phyloP scores from a whole-genome alignment of 92 coral and sea anemone genomes.

The Phenganax marumi region DNA sequence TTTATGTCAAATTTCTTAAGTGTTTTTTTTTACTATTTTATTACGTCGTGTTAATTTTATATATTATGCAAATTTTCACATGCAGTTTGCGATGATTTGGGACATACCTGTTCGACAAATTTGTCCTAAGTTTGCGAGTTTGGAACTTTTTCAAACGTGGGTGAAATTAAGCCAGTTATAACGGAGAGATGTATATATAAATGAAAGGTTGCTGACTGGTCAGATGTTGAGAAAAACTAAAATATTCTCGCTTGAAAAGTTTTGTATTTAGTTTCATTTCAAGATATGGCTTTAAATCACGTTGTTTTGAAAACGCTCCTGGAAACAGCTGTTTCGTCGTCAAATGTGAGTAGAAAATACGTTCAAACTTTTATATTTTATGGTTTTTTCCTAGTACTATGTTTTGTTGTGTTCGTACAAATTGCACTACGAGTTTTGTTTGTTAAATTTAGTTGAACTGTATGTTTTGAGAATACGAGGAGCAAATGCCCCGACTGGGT shows the following conservation, averaged over 20 bases:
- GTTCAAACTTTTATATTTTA: neutral
- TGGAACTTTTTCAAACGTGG: neutral
- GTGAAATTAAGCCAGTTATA: neutral
- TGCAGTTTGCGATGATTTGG: slow-evolving; percentile 14
- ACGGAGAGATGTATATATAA: neutral
- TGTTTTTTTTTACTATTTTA: neutral
- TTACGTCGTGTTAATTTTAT: neutral
- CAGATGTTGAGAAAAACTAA: neutral
- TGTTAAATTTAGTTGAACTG: too few species aligned
- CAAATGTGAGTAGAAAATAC: slow-evolving; percentile 23
- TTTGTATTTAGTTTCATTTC: neutral
- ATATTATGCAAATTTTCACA: neutral
- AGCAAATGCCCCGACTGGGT: too few species aligned
- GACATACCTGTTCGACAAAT: slow-evolving; percentile 24
- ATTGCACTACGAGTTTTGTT: too few species aligned
- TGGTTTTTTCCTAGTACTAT: neutral
- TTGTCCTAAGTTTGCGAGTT: neutral
- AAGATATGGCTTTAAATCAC: neutral
- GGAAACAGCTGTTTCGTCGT: slow-evolving; percentile 4
- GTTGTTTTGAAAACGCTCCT: slow-evolving; percentile 5
- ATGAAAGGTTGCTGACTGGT: neutral
- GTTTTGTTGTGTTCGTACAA: neutral
- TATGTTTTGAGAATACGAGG: too few species aligned
- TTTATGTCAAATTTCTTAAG: neutral
- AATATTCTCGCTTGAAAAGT: neutral